These are phyloP conservation scores for Dromius quadrimaculatus DNA, from an alignment of 2,888 invertebrate genomes.

Conservation along the genomic window DNA sequence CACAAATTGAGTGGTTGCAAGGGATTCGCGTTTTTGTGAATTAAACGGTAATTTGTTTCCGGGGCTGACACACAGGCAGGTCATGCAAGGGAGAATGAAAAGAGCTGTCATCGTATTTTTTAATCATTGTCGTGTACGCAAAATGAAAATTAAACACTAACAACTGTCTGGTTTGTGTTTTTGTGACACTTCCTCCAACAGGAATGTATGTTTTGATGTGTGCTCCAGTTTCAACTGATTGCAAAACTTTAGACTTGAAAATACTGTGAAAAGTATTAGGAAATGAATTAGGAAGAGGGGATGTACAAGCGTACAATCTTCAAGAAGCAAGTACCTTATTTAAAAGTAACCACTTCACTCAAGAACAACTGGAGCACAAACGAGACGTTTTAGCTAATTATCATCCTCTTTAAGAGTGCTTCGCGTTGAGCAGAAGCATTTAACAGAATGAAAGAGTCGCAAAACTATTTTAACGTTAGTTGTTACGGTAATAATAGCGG, in stretches of 20 bases:
- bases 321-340: too few species aligned
- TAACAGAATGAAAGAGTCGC: background rate
- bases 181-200: background rate
- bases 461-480: constrained; percentile 14
- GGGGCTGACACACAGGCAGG: constrained; percentile 9
- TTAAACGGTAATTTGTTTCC: constrained; percentile 32
- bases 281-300: too few species aligned
- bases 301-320: too few species aligned
- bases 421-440: too few species aligned
- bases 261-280: too few species aligned
- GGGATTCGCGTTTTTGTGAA: constrained; percentile 7
- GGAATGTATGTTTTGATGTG: too few species aligned
- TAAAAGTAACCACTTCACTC: too few species aligned
- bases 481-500: constrained; percentile 37
- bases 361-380: too few species aligned
- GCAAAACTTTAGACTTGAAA: too few species aligned
- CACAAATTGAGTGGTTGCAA: too few species aligned
- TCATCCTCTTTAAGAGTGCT: too few species aligned
- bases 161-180: constrained; percentile 15
- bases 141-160: constrained; percentile 33
- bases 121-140: constrained; percentile 24
- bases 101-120: constrained; percentile 30
- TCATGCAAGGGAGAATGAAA: constrained; percentile 10
- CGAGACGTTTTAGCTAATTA: background rate
- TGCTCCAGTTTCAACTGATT: too few species aligned